These are phyloP conservation scores for Ictalurus furcatus DNA, from an alignment of 2,113 vertebrate genomes.

Conservation along the genomic window DNA sequence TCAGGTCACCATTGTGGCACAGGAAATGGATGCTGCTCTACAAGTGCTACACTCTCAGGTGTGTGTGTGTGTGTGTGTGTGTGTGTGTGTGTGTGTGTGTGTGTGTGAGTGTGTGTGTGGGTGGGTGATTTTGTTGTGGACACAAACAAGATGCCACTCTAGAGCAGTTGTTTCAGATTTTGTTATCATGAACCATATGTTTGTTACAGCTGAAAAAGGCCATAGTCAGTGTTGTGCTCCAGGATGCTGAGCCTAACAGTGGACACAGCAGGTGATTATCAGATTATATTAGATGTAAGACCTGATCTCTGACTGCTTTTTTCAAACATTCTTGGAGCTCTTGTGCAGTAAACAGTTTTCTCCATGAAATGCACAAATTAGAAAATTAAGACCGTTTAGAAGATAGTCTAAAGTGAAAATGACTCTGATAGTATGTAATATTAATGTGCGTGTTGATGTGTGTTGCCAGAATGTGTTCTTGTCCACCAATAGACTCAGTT, in stretches of 20 bases:
- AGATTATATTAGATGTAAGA: background rate
- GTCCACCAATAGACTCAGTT: slow-evolving; percentile 35
- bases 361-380: background rate
- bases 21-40: slow-evolving; percentile 63
- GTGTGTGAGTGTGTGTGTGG: too few relatives aligned
- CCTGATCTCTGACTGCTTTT: background rate
- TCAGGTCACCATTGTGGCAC: slow-evolving; percentile 43
- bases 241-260: slow-evolving; percentile 56
- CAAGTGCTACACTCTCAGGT: slow-evolving; percentile 62
- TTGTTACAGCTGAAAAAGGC: slow-evolving; percentile 61
- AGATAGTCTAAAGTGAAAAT: background rate
- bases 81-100: too few relatives aligned
- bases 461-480: slow-evolving; percentile 57
- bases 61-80: too few relatives aligned
- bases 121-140: background rate
- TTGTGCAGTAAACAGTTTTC: background rate
- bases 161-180: background rate
- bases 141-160: background rate
- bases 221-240: slow-evolving; percentile 69
- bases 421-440: background rate
- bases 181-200: background rate
- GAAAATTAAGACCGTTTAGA: background rate
- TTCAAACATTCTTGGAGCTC: background rate
- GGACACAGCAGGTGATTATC: slow-evolving; percentile 1
- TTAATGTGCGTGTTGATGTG: background rate